Evolutionary conservation across 2,888 invertebrate genomes (phyloP), one percentile per base, ranked within the genome.

Genomic region (Dynastes hyllus): DNA sequence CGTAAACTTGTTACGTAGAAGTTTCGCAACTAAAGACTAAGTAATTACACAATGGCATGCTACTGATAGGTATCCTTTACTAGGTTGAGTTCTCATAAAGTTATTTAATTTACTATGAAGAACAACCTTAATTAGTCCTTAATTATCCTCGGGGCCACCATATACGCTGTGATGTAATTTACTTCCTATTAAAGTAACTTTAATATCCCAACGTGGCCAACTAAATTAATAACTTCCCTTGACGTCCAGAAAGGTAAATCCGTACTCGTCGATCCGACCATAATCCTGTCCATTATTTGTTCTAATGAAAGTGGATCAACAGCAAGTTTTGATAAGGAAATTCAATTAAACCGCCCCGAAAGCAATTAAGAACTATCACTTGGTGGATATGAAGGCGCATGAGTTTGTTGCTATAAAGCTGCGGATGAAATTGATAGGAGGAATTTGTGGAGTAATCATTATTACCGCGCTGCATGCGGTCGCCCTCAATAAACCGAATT

Each of bases 341-440:
- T 67, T 45, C 67, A 67, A 67, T 67, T 67, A 67, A 67, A 45
- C 27, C 67, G 45, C 27, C 45, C 45, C 45, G 67, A 50, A 37
- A 67, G 67, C 67, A 45, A 67, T 67, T 67, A 22, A 45, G 67
- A 32, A 50, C 9, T 50, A 45, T 27, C 50, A 67, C 67, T 67
- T 32, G 37, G 50, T 50, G 45, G 67, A 45, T 2, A 22, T 32
- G 27, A 32, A 45, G 9, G 45, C 32, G 63, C 55, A 22, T 58
- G n/a, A 16, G 22, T 58, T 58, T 58, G 22, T 58, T 27, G 8
- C 22, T 27, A 53, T 53, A 53, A 5, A 11, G 22, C 27, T 58
- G 22, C 55, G 22, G 55, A 58, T 4, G 63, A 32, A 63, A 63
- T 63, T 63, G 27, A 63, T 63, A 32, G 29, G n/a, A 11, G 63